Conservation (phyloP, 2,797 vertebrate species). For the Garrulus glandarius region DNA sequence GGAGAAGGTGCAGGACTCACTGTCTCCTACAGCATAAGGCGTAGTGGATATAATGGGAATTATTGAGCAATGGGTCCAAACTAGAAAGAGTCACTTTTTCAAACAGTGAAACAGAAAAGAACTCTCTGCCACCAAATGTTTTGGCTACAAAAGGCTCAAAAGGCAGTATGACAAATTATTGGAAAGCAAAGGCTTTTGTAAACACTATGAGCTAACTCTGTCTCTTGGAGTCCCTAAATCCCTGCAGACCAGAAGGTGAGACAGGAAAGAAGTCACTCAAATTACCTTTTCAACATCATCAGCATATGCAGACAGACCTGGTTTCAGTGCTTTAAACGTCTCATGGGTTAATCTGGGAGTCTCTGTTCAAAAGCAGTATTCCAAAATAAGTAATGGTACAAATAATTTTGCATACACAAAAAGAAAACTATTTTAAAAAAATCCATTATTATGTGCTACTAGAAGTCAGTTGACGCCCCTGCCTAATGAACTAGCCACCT, state of each 20-base stretch:
- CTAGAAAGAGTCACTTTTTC: background rate
- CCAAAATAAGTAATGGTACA: background rate
- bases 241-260: background rate
- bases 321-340: slow-evolving; percentile 89
- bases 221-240: background rate
- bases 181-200: background rate
- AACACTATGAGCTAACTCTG: background rate
- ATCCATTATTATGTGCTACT: background rate
- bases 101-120: background rate
- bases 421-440: background rate
- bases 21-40: background rate
- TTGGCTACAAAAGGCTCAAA: background rate
- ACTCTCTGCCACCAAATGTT: background rate
- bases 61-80: background rate
- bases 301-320: slow-evolving; percentile 91
- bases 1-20: background rate
- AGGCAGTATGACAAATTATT: background rate
- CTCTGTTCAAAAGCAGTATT: slow-evolving; percentile 71
- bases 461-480: background rate
- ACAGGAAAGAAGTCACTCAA: background rate
- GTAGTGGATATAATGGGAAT: background rate
- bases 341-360: slow-evolving; percentile 84
- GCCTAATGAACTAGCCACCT: background rate
- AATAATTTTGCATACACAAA: slow-evolving; percentile 50
- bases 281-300: slow-evolving; percentile 88